Evolutionary conservation across 35 echinoderm and acorn worm genomes (phyloP), one percentile per base, ranked within the genome.

Genomic region (Heliocidaris erythrogramma): DNA sequence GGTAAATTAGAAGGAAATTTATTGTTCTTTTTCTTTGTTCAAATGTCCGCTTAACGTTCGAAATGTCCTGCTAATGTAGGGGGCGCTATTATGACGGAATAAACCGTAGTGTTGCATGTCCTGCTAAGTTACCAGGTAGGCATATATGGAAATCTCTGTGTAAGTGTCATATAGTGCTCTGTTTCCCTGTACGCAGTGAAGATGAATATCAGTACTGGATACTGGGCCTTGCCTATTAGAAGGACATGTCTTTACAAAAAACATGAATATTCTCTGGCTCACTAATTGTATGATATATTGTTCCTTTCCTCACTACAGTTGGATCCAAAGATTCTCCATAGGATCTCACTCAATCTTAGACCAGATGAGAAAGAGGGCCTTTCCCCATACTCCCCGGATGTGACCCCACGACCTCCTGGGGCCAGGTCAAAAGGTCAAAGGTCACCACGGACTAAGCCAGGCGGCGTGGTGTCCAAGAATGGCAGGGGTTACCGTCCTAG

Each of bases 321-420:
- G 48, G 98, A 99, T 60, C 97, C 96, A 5, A 94, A 97, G 24
- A 91, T 96, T 69, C 90, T 97, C 49, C 94, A 99, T 92, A 95
- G 85, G 31, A 94, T 97, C 85, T 96, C 98, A 18, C 85, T 99
- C 18, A 93, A 96, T 60, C 93, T 99, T 47, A 94, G 92, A 60
- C 94, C 96, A 48, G 98, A 99, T 78, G 98, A 99, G 32, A 94
- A 94, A 48, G 95, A 95, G 48, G 95, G 96, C 9, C 91, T 94
- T 5, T 97, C 98, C 6, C 98, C 98, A 0, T 99, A 99, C 95
- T 96, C 87, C 47, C 93, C 96, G 4, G 95, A 99, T 87, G 94
- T 96, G 49, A 94, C 94, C 50, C 48, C 95, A 12, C 85, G 85
- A 95, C 96, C 95, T 18, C 94, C 94, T 10, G 93, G 60, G 13